These are phyloP conservation scores for Saccostrea glomerata DNA, from an alignment of 1,140 invertebrate species.

Conservation along the genomic window DNA sequence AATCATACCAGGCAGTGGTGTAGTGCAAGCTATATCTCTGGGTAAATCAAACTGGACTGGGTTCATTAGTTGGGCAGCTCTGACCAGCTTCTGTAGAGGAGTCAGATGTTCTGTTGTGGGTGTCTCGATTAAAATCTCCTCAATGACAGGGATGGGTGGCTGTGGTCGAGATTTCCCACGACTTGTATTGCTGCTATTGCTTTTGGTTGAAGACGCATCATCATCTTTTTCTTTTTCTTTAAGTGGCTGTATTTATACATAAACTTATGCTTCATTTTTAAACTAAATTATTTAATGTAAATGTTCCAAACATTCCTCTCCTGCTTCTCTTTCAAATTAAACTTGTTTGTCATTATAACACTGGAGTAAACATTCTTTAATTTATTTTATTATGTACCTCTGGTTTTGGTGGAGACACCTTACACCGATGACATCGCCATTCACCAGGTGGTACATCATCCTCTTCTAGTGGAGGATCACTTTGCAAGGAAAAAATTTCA, in stretches of 20 bases:
- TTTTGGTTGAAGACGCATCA: constrained; percentile 63
- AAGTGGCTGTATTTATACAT: neutral
- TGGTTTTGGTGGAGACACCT: constrained; percentile 67
- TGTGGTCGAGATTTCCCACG: constrained; percentile 39
- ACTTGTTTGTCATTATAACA: too few relatives aligned
- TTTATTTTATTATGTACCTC: constrained; percentile 69
- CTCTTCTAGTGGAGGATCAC: constrained; percentile 93
- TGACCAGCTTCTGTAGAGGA: constrained; percentile 86
- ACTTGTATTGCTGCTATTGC: constrained; percentile 59
- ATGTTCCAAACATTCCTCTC: neutral
- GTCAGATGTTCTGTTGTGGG: constrained; percentile 58
- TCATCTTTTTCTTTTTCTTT: constrained; percentile 58
- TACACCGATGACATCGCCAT: constrained; percentile 93
- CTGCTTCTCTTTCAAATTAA: neutral
- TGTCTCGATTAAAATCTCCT: constrained; percentile 57
- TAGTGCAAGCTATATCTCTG: constrained; percentile 87
- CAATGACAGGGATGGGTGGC: constrained; percentile 50
- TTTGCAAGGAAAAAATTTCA: constrained; percentile 76
- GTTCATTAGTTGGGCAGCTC: constrained; percentile 90
- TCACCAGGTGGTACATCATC: constrained; percentile 93
- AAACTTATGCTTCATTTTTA: neutral
- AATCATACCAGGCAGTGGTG: constrained; percentile 87
- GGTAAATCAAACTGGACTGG: constrained; percentile 93
- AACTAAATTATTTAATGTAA: neutral
- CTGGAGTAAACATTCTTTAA: too few relatives aligned